Evolutionary conservation across 2,888 invertebrate species (phyloP).

Genomic region (Acleris emargana): DNA sequence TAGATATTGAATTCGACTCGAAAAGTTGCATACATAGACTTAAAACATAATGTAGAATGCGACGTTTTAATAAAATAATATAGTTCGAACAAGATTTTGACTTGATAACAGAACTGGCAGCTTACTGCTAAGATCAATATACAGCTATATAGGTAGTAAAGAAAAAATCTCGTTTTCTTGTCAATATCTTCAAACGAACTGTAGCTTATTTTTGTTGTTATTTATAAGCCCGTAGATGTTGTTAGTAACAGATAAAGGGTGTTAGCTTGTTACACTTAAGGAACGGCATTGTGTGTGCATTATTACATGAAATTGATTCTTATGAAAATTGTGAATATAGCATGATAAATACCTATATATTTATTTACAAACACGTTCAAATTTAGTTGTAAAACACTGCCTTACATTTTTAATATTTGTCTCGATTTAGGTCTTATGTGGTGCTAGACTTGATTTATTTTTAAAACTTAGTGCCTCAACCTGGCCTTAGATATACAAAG

Average conservation of each 20-base stretch:
- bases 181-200: not conserved
- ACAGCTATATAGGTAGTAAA: too few relatives aligned
- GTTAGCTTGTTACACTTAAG: constrained; percentile 17
- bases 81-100: too few relatives aligned
- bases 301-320: constrained; percentile 35
- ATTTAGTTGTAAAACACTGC: constrained; percentile 26
- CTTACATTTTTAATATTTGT: constrained; percentile 22
- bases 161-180: too few relatives aligned
- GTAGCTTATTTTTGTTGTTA: not conserved
- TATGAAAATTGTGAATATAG: constrained; percentile 32
- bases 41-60: too few relatives aligned
- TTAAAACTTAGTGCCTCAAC: constrained; percentile 39
- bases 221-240: constrained; percentile 10
- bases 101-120: too few relatives aligned
- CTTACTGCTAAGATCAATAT: too few relatives aligned
- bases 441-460: constrained; percentile 29
- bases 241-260: constrained; percentile 12
- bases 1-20: too few relatives aligned
- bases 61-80: too few relatives aligned
- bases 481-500: constrained; percentile 38
- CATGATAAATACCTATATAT: constrained; percentile 33
- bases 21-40: too few relatives aligned
- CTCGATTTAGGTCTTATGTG: constrained; percentile 14
- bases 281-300: constrained; percentile 34
- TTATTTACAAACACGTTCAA: constrained; percentile 21